Base-by-base conservation (phyloP, 2,113 vertebrate genomes). In the Neopipo cinnamomea region DNA sequence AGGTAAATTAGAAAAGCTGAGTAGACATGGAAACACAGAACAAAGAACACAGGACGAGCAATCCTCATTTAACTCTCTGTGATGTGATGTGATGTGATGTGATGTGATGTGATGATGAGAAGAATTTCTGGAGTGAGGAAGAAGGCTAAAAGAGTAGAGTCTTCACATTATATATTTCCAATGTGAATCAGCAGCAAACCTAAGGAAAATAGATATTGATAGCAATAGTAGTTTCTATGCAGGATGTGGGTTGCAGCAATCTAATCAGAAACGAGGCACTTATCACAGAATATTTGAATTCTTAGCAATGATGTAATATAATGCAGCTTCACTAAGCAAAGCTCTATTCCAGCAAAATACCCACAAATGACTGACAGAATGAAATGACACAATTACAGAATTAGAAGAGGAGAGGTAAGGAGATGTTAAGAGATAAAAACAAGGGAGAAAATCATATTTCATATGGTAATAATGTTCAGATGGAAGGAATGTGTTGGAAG, bases 401-500 rank as follows among this genome's bases (percentile, higher is more conserved):
- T 96, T 96, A 96, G 82, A 93, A 90, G 47, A 82, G 23, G 41
- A 90, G 85, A 82, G 65, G 73, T 82, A 88, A 93, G 52, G 37
- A 92, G 72, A 92, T 92, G 58, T 75, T 90, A 93, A 93, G 61
- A 95, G 56, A 75, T 91, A 95, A 78, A 95, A 96, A 96, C 79
- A 93, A 93, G 77, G 28, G 37, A 76, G 44, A 92, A 93, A 96
- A 86, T 94, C 14, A 62, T 89, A 59, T 96, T 95, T 89, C 83
- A 81, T 35, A 20, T 55, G 42, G 39, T 84, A 91, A 95, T 93
- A 89, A 80, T 66, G 83, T 93, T 96, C 96, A 92, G 85, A 90
- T 92, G 83, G 91, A 91, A 94, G 44, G 44, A 81, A 63, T 65
- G 33, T 94, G 65, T 93, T 92, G 88, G 84, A 94, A 68, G 65